Percentiles rank a stretch among this genome's conserved stretches.
These are phyloP conservation scores for Clarias platycephalus DNA, from an alignment of 2,797 vertebrate genomes.

Conservation along the genomic window DNA sequence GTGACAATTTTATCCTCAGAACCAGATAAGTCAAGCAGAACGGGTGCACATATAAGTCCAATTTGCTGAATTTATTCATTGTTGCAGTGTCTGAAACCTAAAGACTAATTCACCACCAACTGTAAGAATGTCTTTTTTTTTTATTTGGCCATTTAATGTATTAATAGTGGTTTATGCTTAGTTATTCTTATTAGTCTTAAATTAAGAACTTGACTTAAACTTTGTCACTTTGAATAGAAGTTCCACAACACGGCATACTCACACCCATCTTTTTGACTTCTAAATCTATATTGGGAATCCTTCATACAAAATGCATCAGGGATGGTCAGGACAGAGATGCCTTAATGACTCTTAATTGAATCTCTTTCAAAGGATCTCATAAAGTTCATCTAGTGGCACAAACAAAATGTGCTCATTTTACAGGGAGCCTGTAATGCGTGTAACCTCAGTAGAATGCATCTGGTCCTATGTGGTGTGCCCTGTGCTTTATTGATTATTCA, in stretches of 20 bases:
- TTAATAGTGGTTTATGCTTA: neutral
- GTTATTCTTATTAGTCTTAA: no score
- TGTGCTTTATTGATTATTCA: neutral
- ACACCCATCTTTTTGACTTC: conserved; percentile 6
- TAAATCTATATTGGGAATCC: conserved; percentile 10
- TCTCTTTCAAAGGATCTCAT: neutral
- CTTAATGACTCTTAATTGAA: conserved; percentile 13
- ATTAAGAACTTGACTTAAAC: no score
- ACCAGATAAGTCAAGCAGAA: conserved; percentile 37
- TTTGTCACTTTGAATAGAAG: neutral
- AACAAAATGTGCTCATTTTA: neutral
- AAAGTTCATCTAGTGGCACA: neutral
- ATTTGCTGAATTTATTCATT: conserved; percentile 50
- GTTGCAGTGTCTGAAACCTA: neutral
- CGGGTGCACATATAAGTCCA: neutral
- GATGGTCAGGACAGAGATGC: conserved; percentile 1
- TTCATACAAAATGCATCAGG: conserved; percentile 6
- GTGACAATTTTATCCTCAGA: conserved; percentile 28
- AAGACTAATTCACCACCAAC: neutral
- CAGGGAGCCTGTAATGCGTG: neutral
- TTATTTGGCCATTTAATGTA: neutral
- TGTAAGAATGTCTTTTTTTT: neutral
- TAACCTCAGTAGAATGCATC: neutral
- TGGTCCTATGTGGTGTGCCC: neutral
- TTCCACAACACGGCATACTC: neutral